Evolutionary conservation across 2,888 invertebrate genomes (phyloP).

Genomic region (Ptychoptera albimana): DNA sequence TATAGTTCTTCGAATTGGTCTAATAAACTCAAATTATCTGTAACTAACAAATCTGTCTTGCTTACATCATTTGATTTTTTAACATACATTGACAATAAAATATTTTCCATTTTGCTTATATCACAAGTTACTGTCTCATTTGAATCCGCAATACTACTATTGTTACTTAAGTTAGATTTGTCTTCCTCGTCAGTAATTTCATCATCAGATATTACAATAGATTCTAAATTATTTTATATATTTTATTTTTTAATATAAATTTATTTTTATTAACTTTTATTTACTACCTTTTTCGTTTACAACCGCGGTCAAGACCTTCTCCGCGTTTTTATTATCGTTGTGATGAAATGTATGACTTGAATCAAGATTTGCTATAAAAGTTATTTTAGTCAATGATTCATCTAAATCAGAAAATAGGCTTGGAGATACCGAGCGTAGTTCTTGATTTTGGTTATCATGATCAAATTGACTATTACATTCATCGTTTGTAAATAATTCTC

Average conservation of each 20-base stretch:
- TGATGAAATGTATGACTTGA: background rate
- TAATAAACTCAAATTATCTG: background rate
- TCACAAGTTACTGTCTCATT: background rate
- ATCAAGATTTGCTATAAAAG: background rate
- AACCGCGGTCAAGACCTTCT: no score
- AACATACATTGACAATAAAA: no score
- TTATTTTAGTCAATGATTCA: conserved; percentile 5
- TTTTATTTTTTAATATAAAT: background rate
- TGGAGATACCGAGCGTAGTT: conserved; percentile 15
- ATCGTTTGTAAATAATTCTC: background rate
- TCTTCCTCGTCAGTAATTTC: conserved; percentile 6
- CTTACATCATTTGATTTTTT: no score
- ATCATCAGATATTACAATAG: conserved; percentile 5
- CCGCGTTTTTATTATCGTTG: background rate
- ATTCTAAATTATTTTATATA: conserved; percentile 1
- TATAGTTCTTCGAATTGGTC: no score
- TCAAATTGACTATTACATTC: no score
- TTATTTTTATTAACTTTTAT: no score
- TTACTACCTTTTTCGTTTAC: no score
- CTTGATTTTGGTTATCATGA: background rate
- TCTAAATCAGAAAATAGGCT: conserved; percentile 27
- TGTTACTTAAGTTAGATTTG: background rate
- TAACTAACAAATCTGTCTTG: no score
- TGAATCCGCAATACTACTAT: background rate
- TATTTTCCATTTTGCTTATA: background rate